Conservation (phyloP, 2,888 invertebrate species). For the Parnassius smintheus region DNA sequence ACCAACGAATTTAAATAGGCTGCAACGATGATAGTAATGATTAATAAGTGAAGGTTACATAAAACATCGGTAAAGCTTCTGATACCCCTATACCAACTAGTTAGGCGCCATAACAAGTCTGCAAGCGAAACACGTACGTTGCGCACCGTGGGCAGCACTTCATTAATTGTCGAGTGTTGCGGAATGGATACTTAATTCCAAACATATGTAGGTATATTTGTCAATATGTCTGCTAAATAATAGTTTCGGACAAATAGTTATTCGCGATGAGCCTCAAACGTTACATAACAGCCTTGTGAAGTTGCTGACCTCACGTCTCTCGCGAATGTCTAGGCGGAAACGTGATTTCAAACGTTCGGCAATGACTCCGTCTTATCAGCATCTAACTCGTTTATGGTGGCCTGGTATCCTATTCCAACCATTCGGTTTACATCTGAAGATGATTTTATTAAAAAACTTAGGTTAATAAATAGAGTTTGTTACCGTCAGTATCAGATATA, state of each 20-base stretch:
- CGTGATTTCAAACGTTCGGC: conserved; percentile 55
- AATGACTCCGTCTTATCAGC: conserved; percentile 69
- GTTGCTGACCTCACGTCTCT: conserved; percentile 42
- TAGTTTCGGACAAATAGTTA: conserved; percentile 2
- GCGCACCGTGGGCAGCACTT: conserved; percentile 9
- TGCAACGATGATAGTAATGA: too few species aligned
- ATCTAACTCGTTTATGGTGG: conserved; percentile 61
- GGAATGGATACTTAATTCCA: conserved; percentile 1
- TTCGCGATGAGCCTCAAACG: conserved; percentile 24
- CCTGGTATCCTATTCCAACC: conserved; percentile 46
- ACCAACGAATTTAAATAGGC: too few species aligned
- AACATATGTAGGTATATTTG: conserved; percentile 1
- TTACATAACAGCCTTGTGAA: conserved; percentile 36
- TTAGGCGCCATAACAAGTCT: conserved; percentile 18
- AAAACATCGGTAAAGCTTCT: conserved; percentile 10
- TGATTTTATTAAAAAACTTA: conserved; percentile 27
- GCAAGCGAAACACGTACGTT: conserved; percentile 19
- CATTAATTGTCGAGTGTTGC: conserved; percentile 19
- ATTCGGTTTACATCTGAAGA: conserved; percentile 23
- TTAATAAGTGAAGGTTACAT: conserved; percentile 1
- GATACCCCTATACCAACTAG: conserved; percentile 6
- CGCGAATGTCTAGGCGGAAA: conserved; percentile 59
- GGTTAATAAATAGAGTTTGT: conserved; percentile 23
- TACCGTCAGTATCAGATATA: conserved; percentile 13
- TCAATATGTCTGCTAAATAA: conserved; percentile 2